Conservation (phyloP, 2,113 vertebrate genomes). For the Silurus meridionalis region DNA sequence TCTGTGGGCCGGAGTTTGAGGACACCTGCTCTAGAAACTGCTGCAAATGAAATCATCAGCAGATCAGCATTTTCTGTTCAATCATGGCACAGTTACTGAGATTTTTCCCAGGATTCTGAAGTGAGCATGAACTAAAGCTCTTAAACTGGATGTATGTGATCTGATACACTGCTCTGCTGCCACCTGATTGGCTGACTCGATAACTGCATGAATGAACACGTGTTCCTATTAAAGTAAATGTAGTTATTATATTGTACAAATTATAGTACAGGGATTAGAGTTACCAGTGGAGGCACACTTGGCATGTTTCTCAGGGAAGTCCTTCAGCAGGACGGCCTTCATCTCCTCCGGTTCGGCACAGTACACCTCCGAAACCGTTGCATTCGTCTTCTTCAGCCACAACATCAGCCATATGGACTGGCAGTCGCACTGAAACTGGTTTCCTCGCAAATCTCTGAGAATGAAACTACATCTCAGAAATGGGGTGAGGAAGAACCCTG, state of each 20-base stretch:
- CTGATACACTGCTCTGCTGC: not conserved
- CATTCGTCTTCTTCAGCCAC: constrained; percentile 97
- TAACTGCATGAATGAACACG: not conserved
- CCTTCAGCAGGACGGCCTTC: constrained; percentile 90
- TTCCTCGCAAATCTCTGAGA: constrained; percentile 91
- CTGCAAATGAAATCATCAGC: not conserved
- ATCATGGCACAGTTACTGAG: not conserved
- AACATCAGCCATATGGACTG: constrained; percentile 95
- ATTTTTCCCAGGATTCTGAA: not conserved
- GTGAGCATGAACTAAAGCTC: not conserved
- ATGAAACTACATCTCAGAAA: not conserved
- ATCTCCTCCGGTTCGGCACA: constrained; percentile 86
- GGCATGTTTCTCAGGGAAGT: constrained; percentile 83
- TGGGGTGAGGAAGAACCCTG: too few relatives aligned
- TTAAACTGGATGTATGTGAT: not conserved
- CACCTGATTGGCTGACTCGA: not conserved
- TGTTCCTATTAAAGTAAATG: not conserved
- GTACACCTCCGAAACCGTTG: constrained; percentile 89
- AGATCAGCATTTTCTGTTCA: not conserved
- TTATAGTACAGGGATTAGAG: not conserved
- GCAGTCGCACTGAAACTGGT: constrained; percentile 93
- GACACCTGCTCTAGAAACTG: not conserved
- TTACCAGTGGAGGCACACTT: constrained; percentile 93
- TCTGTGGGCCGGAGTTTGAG: too few relatives aligned
- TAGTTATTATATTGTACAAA: not conserved